Evolutionary conservation across 2,113 vertebrate species (phyloP), one percentile per base, ranked within the genome.

Genomic region (Crotalus helleri): DNA sequence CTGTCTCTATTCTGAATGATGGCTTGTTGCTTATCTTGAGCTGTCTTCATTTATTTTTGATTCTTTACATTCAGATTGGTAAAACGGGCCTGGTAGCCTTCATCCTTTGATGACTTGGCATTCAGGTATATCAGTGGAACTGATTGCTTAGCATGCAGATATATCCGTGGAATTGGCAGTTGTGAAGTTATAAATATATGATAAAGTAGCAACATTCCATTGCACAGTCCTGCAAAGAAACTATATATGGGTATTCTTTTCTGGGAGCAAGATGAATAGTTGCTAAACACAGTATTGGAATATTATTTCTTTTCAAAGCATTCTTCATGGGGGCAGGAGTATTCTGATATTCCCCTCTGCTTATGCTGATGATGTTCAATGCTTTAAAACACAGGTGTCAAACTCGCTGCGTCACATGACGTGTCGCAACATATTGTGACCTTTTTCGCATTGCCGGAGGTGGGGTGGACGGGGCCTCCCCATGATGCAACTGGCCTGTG

Each of bases 401-500:
- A 69, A 69, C 0, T 64, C 10, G 1, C 4, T 4, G 11, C 0
- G 8, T 61, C 24, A 61, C 9, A 0, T 69, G 29, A n/a, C 4
- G 4, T n/a, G 2, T 69, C 4, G 0, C 10, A 29, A 64, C 49
- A 51, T 51, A 51, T 51, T 0, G 6, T 51, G 49, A 51, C 10
- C 2, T 13, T 64, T 69, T n/a, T 0, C 61, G 0, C 61, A 46
- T 46, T 46, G 46, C 4, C 46, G 46, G 46, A 46, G 46, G 46
- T 12, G 4, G 12, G 29, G 29, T n/a, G 29, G 29, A 29, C 29
- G 1, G 13, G 10, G 4, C 61, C 61, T n/a, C 11, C 11, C 0
- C 1, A 2, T 69, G 12, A n/a, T 1, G 5, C 29, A 69, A n/a
- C 12, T 1, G 3, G 10, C 3, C 29, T 12, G 4, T 1, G 26